Evolutionary conservation across 1,140 invertebrate species (phyloP).

Genomic region (Anoplolepis gracilipes): DNA sequence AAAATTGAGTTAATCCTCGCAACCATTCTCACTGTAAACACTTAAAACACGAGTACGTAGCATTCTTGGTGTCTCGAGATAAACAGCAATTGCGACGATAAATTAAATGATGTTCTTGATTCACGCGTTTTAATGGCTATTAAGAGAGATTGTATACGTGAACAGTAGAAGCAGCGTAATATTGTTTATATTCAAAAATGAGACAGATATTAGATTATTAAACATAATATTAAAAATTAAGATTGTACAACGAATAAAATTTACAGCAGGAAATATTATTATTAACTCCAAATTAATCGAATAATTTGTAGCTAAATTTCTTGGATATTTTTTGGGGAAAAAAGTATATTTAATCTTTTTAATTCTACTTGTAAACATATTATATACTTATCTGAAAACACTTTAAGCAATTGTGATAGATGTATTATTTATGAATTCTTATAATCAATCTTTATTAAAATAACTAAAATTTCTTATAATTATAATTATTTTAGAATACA

Average conservation of each 20-base stretch:
- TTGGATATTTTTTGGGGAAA: not conserved
- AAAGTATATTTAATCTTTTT: not conserved
- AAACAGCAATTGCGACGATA: conserved; percentile 1
- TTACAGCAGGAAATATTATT: not conserved
- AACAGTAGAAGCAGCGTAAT: not conserved
- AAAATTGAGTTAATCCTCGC: conserved; percentile 8
- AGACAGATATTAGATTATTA: not conserved
- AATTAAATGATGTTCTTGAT: conserved; percentile 1
- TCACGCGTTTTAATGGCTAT: conserved; percentile 30
- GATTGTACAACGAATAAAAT: not conserved
- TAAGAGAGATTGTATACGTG: not conserved
- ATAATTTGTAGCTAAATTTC: not conserved
- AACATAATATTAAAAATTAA: conserved; percentile 24
- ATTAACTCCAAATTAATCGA: conserved; percentile 9
- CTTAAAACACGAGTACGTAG: conserved; percentile 14
- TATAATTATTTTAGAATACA: not conserved
- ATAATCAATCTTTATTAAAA: not conserved
- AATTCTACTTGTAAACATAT: not conserved
- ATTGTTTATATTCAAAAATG: not conserved
- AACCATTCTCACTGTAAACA: conserved; percentile 3
- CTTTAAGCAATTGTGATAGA: not conserved
- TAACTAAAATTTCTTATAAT: not conserved
- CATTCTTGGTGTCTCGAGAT: not conserved
- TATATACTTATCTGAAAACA: not conserved
- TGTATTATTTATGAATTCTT: not conserved